These are phyloP conservation scores for Chaetura pelagica DNA, from an alignment of 2,113 vertebrate genomes.

Conservation along the genomic window DNA sequence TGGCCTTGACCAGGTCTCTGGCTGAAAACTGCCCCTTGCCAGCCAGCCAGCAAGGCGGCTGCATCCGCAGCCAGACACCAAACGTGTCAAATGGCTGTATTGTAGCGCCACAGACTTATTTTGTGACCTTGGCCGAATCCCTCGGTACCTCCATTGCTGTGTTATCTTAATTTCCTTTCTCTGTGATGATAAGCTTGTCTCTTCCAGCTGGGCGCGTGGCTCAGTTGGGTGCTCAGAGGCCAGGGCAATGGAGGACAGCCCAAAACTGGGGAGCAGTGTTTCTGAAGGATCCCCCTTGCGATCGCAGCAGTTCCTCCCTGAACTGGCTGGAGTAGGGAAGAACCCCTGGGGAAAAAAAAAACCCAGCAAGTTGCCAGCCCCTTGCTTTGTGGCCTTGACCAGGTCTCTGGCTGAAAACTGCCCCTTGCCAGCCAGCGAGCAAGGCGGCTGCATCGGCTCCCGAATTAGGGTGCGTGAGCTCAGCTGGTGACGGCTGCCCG, in stretches of 20 bases:
- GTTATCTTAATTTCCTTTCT: conserved; percentile 61
- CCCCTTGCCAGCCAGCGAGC: background rate
- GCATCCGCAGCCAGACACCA: background rate
- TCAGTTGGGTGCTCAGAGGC: background rate
- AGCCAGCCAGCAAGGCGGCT: too few species aligned
- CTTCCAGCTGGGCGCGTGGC: background rate
- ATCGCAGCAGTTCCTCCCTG: background rate
- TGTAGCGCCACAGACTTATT: background rate
- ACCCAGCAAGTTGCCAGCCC: background rate
- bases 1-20: too few species aligned
- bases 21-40: too few species aligned
- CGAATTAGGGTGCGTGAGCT: background rate
- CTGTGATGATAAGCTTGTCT: conserved; percentile 24
- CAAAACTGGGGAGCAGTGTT: accelerated
- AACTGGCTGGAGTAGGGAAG: background rate
- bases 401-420: background rate
- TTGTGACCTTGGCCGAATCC: conserved; percentile 64
- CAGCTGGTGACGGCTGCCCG: background rate
- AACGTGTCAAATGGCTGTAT: background rate
- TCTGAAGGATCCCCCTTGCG: background rate
- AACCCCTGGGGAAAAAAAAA: background rate
- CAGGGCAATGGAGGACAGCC: background rate
- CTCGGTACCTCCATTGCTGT: background rate
- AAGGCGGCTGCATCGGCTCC: background rate
- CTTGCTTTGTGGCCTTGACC: background rate